Conservation (phyloP, 2,888 invertebrate genomes). For the Lapara coniferarum region DNA sequence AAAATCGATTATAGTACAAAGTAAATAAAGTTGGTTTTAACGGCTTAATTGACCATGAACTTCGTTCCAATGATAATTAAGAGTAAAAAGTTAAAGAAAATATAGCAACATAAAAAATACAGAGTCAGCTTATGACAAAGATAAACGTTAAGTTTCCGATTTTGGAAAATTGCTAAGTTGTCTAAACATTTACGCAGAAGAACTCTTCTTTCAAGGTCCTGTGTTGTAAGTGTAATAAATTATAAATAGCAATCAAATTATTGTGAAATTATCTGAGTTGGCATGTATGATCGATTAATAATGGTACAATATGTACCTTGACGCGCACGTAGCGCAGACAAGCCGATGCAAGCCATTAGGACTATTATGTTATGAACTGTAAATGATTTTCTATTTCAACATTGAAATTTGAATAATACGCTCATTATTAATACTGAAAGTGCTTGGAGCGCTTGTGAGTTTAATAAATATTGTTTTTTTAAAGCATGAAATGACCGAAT, state of each 20-base stretch:
- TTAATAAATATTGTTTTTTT: background rate
- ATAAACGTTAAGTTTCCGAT: too few species aligned
- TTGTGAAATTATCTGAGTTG: constrained; percentile 41
- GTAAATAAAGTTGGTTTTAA: too few species aligned
- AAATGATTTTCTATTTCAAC: constrained; percentile 3
- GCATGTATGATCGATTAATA: constrained; percentile 42
- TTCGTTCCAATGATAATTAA: too few species aligned
- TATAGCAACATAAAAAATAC: too few species aligned
- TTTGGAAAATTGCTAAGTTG: background rate
- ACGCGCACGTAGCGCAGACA: too few species aligned
- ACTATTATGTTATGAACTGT: background rate
- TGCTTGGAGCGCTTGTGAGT: background rate
- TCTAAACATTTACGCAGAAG: background rate
- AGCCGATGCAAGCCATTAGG: background rate
- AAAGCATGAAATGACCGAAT: background rate
- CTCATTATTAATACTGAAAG: background rate
- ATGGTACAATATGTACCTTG: constrained; percentile 40
- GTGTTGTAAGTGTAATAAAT: constrained; percentile 45
- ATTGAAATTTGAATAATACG: background rate
- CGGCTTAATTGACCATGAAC: too few species aligned
- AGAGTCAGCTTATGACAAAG: too few species aligned
- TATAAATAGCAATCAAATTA: constrained; percentile 43
- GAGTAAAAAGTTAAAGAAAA: too few species aligned
- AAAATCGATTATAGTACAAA: too few species aligned
- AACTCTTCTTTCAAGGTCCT: background rate